A percentile compares a stretch with the other conserved stretches of the same genome.
phyloP scores from a whole-genome alignment of 2,797 vertebrate genomes.

The Parambassis ranga region DNA sequence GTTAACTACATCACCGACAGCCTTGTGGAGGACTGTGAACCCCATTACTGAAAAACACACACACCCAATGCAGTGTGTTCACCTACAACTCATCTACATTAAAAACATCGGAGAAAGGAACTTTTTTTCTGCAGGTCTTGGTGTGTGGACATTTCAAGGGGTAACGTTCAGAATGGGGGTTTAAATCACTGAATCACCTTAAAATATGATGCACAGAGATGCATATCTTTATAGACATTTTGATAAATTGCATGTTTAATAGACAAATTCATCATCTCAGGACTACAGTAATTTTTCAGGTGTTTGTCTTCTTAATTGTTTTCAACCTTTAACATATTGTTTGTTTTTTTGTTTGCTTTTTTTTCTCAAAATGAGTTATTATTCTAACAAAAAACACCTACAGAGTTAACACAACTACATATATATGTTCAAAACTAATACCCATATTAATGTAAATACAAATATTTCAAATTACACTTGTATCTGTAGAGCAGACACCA shows the following conservation, averaged over 20 bases:
- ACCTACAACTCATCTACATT: neutral
- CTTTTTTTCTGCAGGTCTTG: too few relatives aligned
- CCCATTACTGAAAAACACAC: conserved; percentile 80
- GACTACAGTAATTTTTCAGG: conserved; percentile 16
- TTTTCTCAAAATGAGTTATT: too few relatives aligned
- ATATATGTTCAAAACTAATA: too few relatives aligned
- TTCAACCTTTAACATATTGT: neutral
- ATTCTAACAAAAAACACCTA: too few relatives aligned
- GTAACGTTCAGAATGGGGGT: neutral
- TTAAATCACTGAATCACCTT: neutral
- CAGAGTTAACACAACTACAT: too few relatives aligned
- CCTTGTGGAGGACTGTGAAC: conserved; percentile 88
- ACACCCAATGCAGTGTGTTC: neutral
- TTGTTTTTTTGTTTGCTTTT: neutral
- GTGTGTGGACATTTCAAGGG: too few relatives aligned
- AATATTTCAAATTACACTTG: too few relatives aligned
- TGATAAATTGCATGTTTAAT: neutral
- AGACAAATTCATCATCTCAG: conserved; percentile 60
- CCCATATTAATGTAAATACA: too few relatives aligned
- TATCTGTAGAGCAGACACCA: neutral
- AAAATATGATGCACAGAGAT: neutral
- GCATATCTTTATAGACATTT: neutral
- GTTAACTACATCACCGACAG: conserved; percentile 94
- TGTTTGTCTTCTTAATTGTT: neutral
- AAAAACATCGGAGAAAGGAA: neutral